Evolutionary conservation across 2,113 vertebrate genomes (phyloP).

Genomic region (Spermophilus dauricus): DNA sequence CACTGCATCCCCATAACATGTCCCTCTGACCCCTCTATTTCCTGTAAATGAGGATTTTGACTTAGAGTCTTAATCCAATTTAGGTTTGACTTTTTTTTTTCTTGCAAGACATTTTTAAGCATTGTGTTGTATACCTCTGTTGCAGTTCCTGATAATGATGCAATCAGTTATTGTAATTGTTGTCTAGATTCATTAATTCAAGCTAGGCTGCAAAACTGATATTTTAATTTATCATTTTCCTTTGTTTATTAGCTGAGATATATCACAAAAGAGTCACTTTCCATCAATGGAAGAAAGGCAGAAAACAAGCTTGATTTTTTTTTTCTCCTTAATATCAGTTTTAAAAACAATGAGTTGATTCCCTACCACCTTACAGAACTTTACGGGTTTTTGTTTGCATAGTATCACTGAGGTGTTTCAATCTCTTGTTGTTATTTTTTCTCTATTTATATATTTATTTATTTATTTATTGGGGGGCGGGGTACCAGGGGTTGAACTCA

Average conservation of each 20-base stretch:
- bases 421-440: background rate
- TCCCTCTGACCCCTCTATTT: background rate
- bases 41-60: background rate
- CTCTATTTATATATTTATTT: too few relatives aligned
- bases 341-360: constrained; percentile 23
- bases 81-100: background rate
- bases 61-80: background rate
- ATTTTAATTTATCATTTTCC: constrained; percentile 59
- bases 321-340: constrained; percentile 16
- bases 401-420: background rate
- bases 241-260: constrained; percentile 23
- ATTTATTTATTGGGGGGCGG: too few relatives aligned
- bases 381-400: background rate
- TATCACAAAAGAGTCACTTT: background rate
- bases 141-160: constrained; percentile 35
- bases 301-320: background rate
- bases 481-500: too few relatives aligned
- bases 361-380: background rate
- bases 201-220: constrained; percentile 37
- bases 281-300: background rate
- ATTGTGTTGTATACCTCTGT: background rate
- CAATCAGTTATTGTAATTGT: constrained; percentile 27
- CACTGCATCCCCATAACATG: background rate
- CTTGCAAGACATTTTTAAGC: background rate
- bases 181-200: background rate